These are phyloP conservation scores for Arbacia lixula DNA, from an alignment of 53 echinoderm and acorn worm species.

Conservation along the genomic window DNA sequence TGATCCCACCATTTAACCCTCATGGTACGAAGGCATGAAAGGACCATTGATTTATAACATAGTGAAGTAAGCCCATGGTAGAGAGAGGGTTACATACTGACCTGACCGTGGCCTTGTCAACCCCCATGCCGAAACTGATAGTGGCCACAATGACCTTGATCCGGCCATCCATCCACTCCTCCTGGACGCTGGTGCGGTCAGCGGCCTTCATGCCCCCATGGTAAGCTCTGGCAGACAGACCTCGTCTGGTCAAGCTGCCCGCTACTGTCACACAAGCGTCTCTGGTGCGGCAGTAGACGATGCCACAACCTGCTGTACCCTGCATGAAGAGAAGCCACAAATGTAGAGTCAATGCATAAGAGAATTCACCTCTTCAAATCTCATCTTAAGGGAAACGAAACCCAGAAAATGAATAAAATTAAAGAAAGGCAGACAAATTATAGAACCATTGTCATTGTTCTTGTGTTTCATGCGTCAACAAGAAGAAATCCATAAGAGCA, in stretches of 20 bases:
- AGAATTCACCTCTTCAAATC: no score
- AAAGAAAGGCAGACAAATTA: no score
- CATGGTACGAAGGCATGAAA: no score
- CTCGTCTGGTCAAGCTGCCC: constrained; percentile 65
- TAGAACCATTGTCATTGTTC: no score
- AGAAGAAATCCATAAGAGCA: no score
- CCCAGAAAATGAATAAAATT: no score
- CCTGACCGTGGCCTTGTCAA: constrained; percentile 98
- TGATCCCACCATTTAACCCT: no score
- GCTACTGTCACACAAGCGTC: constrained; percentile 85
- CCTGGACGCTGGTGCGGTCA: constrained; percentile 80
- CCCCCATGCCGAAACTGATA: constrained; percentile 99
- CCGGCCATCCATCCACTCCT: constrained; percentile 92
- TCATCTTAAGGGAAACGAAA: no score
- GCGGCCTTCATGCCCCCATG: constrained; percentile 89
- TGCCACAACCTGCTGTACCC: constrained; percentile 84
- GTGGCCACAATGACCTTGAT: constrained; percentile 96
- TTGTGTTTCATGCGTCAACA: no score
- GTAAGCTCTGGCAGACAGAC: constrained; percentile 77
- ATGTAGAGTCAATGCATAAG: no score
- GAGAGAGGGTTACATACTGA: constrained; percentile 16
- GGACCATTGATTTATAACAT: not conserved
- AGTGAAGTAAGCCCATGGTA: not conserved
- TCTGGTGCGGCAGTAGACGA: constrained; percentile 89
- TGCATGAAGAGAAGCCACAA: no score